These are phyloP conservation scores for Drosophila anceps DNA, from an alignment of 2,888 invertebrate species.

Conservation along the genomic window DNA sequence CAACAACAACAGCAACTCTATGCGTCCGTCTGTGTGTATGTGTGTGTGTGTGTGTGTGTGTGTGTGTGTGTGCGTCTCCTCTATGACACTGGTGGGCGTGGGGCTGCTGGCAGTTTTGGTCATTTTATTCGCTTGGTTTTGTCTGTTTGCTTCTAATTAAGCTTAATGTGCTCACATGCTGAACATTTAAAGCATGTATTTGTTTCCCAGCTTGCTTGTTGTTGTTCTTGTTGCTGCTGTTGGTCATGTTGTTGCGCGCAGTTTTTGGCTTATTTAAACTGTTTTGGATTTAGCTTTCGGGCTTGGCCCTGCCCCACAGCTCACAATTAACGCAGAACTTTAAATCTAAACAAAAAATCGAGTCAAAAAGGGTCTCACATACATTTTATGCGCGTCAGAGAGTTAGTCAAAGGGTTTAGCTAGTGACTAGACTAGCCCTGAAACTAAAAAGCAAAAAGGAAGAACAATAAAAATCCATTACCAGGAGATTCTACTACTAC, in stretches of 20 bases:
- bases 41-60: constrained; percentile 8
- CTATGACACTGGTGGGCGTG: constrained; percentile 35
- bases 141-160: constrained; percentile 68
- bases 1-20: constrained; percentile 41
- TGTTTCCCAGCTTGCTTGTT: constrained; percentile 14
- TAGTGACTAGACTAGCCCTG: background rate
- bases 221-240: constrained; percentile 24
- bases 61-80: constrained; percentile 6
- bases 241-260: constrained; percentile 52
- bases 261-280: constrained; percentile 52
- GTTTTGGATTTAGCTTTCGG: constrained; percentile 31
- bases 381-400: constrained; percentile 12
- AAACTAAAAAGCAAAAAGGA: background rate
- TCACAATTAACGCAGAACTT: constrained; percentile 23
- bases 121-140: constrained; percentile 55
- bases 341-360: background rate
- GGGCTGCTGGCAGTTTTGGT: constrained; percentile 45
- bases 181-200: constrained; percentile 54
- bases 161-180: constrained; percentile 63
- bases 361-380: background rate
- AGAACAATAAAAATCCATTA: background rate
- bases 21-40: background rate
- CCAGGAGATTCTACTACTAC: no score
- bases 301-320: background rate
- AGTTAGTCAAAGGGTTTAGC: constrained; percentile 5